These are phyloP conservation scores for Trissolcus brochymenae DNA, from an alignment of 2,888 invertebrate species.

Conservation along the genomic window DNA sequence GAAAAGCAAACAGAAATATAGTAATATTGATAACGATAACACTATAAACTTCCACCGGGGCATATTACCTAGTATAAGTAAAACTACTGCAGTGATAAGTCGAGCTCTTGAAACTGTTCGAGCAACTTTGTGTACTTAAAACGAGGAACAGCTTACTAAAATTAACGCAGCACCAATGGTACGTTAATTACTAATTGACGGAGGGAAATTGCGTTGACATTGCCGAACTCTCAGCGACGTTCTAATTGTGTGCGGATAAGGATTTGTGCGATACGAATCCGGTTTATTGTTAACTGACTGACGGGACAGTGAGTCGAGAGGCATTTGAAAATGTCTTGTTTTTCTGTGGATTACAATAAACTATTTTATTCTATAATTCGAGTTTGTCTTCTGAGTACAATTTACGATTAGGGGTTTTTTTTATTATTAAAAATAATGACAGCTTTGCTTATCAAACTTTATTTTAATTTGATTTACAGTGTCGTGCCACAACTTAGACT, in stretches of 20 bases:
- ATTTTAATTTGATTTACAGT: slow-evolving; percentile 9
- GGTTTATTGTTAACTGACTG: slow-evolving; percentile 70
- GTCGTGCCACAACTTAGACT: background rate
- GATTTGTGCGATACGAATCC: slow-evolving; percentile 44
- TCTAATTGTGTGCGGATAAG: slow-evolving; percentile 51
- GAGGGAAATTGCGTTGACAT: slow-evolving; percentile 59
- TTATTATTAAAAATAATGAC: background rate
- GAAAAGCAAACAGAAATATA: slow-evolving; percentile 22
- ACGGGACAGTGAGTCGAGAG: slow-evolving; percentile 73
- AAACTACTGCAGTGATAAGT: slow-evolving; percentile 65
- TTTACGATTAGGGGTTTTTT: background rate
- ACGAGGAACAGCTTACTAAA: slow-evolving; percentile 58
- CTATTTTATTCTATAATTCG: slow-evolving; percentile 73
- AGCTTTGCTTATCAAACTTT: slow-evolving; percentile 21
- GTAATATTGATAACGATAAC: slow-evolving; percentile 54
- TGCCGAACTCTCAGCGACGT: slow-evolving; percentile 59
- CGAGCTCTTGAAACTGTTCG: slow-evolving; percentile 60
- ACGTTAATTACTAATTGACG: slow-evolving; percentile 59
- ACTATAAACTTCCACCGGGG: slow-evolving; percentile 67
- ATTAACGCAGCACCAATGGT: slow-evolving; percentile 63
- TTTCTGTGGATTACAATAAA: slow-evolving; percentile 76
- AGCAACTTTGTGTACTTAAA: slow-evolving; percentile 66
- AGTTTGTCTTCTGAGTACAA: slow-evolving; percentile 8
- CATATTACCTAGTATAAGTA: slow-evolving; percentile 68
- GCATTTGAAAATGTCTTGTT: slow-evolving; percentile 73